These are phyloP conservation scores for Pseudorhombus dupliciocellatus DNA, from an alignment of 2,113 vertebrate species.

Conservation along the genomic window DNA sequence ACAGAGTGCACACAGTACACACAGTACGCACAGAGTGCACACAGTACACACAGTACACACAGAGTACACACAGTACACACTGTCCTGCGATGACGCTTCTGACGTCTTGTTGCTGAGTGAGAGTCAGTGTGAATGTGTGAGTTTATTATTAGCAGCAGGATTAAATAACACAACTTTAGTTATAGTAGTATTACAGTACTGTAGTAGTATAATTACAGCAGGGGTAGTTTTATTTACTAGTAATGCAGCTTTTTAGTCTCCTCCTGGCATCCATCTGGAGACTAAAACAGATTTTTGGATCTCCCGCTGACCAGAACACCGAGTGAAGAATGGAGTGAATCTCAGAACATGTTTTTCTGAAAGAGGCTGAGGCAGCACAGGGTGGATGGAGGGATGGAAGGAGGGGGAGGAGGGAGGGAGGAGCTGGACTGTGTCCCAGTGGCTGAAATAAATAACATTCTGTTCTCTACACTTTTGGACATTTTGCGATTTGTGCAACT, in stretches of 20 bases:
- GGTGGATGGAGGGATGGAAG: background rate
- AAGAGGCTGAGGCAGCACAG: background rate
- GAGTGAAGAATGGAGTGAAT: background rate
- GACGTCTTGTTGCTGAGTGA: background rate
- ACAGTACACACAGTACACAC: no score
- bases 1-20: no score
- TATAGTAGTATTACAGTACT: background rate
- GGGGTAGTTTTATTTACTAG: background rate
- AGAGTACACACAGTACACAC: no score
- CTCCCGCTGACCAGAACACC: background rate
- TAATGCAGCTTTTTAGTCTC: background rate
- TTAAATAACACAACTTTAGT: no score
- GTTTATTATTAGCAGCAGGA: background rate
- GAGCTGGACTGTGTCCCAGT: conserved; percentile 30
- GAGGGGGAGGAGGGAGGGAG: background rate
- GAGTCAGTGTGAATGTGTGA: background rate
- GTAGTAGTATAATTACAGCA: background rate
- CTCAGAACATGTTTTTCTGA: conserved; percentile 18
- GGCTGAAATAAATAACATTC: conserved; percentile 38
- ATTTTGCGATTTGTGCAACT: conserved; percentile 17
- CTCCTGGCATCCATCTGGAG: background rate
- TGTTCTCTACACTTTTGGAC: conserved; percentile 40
- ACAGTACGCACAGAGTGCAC: no score
- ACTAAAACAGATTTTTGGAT: no score
- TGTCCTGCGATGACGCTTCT: conserved; percentile 36